Percentiles rank a stretch among this genome's conserved stretches.
phyloP scores from a whole-genome alignment of 2,113 vertebrate genomes.

The Ceratotherium simum region DNA sequence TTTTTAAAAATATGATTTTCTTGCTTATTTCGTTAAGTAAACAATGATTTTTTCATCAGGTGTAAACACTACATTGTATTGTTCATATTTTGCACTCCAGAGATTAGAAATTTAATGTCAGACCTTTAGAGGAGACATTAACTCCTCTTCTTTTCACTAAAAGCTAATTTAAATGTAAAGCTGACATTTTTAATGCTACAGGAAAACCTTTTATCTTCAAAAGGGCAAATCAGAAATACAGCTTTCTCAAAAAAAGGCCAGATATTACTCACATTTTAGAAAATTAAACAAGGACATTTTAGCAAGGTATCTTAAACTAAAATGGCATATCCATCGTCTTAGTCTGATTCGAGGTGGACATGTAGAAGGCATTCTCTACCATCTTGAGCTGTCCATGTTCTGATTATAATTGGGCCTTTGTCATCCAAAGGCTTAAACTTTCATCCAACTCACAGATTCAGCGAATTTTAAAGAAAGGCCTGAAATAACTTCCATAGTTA shows the following conservation, averaged over 20 bases:
- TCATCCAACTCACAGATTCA: constrained; percentile 1
- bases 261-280: neutral
- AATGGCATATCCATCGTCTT: neutral
- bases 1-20: constrained; percentile 56
- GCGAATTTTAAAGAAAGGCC: neutral
- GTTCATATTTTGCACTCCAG: neutral
- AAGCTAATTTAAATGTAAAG: constrained; percentile 63
- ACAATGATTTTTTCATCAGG: neutral
- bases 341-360: neutral
- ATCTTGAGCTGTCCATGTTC: neutral
- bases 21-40: constrained; percentile 60
- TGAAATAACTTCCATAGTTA: neutral
- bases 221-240: constrained; percentile 10
- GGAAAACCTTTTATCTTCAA: constrained; percentile 44
- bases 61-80: constrained; percentile 25
- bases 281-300: constrained; percentile 58
- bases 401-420: constrained; percentile 2
- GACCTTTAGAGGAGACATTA: neutral
- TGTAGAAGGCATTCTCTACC: neutral
- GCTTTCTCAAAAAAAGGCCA: constrained; percentile 5
- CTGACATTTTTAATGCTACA: constrained; percentile 29
- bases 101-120: constrained; percentile 17
- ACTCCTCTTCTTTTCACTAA: constrained; percentile 47
- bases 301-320: constrained; percentile 66
- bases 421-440: constrained; percentile 41